Evolutionary conservation across 2,888 invertebrate species (phyloP).

Genomic region (Andrena bucephala): DNA sequence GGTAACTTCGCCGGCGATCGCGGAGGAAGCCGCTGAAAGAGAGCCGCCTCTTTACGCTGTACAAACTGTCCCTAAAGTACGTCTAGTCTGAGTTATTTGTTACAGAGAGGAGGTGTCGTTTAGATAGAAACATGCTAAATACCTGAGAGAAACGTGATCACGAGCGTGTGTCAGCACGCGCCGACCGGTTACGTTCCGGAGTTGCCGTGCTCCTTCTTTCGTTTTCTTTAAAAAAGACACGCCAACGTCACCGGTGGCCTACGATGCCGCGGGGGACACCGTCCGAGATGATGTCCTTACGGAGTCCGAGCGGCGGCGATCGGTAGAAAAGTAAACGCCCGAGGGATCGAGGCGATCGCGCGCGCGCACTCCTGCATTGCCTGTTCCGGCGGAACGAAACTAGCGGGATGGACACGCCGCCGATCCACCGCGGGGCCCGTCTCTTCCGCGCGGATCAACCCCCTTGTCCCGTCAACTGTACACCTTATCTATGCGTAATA

Average conservation of each 20-base stretch:
- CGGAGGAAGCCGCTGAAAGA: constrained; percentile 36
- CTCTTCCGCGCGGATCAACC: neutral
- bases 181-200: constrained; percentile 37
- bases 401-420: too few species aligned
- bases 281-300: constrained; percentile 7
- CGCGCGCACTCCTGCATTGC: neutral
- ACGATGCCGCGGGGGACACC: constrained; percentile 15
- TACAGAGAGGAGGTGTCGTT: constrained; percentile 36
- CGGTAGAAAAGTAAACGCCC: constrained; percentile 54
- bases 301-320: constrained; percentile 14
- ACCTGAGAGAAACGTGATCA: constrained; percentile 73
- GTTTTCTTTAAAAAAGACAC: constrained; percentile 16
- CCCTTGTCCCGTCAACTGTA: constrained; percentile 1
- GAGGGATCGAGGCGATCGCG: constrained; percentile 2
- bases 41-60: constrained; percentile 42
- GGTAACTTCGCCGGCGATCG: constrained; percentile 37
- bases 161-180: constrained; percentile 57
- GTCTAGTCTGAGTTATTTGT: constrained; percentile 41
- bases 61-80: constrained; percentile 32
- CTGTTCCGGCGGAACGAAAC: neutral
- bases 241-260: constrained; percentile 18
- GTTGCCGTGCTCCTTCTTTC: constrained; percentile 3
- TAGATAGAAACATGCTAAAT: constrained; percentile 69
- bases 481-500: constrained; percentile 10
- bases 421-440: neutral